Evolutionary conservation across 1,140 invertebrate species (phyloP).

Genomic region (Cotesia vestalis): DNA sequence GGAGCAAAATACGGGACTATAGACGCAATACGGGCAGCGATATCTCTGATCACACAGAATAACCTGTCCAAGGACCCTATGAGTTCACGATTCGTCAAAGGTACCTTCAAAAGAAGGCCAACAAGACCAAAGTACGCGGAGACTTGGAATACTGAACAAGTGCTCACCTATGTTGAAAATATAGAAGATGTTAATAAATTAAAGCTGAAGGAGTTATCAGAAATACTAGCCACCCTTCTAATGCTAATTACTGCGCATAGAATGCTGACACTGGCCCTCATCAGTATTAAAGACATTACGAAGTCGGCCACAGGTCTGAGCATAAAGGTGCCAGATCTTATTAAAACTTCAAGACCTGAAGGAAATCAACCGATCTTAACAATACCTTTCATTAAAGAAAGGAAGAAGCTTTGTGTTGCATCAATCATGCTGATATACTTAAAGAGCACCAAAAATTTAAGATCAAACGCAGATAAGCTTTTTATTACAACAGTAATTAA

Average conservation of each 20-base stretch:
- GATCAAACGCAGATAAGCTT: not conserved
- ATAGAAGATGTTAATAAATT: too few relatives aligned
- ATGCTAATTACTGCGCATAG: constrained; percentile 14
- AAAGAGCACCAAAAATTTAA: not conserved
- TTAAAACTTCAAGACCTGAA: constrained; percentile 30
- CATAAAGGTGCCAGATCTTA: constrained; percentile 22
- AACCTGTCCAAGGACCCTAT: too few relatives aligned
- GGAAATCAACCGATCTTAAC: constrained; percentile 3
- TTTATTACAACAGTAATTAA: not conserved
- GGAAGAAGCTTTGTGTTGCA: constrained; percentile 18
- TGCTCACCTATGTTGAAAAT: too few relatives aligned
- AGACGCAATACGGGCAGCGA: too few relatives aligned
- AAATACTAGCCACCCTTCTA: too few relatives aligned
- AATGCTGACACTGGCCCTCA: constrained; percentile 22
- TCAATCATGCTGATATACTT: constrained; percentile 15
- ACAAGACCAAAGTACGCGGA: too few relatives aligned
- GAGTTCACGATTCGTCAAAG: too few relatives aligned
- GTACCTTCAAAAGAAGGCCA: too few relatives aligned
- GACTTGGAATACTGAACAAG: too few relatives aligned
- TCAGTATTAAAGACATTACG: constrained; percentile 23
- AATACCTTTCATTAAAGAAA: constrained; percentile 26
- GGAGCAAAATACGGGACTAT: too few relatives aligned
- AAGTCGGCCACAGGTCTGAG: not conserved
- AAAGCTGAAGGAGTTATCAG: too few relatives aligned
- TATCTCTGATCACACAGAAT: too few relatives aligned